Conservation (phyloP, 2,113 vertebrate genomes). For the Telmatochromis brichardi region DNA sequence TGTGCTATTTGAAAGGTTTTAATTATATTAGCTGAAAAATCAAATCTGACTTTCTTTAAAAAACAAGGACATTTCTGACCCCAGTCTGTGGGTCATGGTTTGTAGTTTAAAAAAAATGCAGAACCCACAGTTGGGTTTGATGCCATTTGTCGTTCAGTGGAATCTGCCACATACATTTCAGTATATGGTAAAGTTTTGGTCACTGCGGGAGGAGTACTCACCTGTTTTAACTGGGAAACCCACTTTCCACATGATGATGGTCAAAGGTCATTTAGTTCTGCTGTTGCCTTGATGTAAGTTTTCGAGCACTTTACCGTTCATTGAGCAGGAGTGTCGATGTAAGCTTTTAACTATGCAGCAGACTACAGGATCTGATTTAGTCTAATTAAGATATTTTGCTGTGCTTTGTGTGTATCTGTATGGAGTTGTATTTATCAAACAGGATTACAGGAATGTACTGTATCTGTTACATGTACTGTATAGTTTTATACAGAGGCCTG, state of each 20-base stretch:
- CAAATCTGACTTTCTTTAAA: background rate
- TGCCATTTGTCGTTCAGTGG: background rate
- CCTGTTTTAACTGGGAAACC: background rate
- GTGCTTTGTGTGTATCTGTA: slow-evolving; percentile 7
- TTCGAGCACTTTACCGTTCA: slow-evolving; percentile 52
- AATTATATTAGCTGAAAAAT: background rate
- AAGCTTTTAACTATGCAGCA: slow-evolving; percentile 60
- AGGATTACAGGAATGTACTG: slow-evolving; percentile 17
- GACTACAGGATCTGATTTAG: background rate
- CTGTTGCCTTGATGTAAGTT: slow-evolving; percentile 34
- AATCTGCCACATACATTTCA: background rate
- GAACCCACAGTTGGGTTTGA: background rate
- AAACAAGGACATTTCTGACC: background rate
- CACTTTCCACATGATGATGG: background rate
- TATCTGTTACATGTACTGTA: slow-evolving; percentile 6
- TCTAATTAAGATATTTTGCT: background rate
- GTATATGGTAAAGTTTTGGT: background rate
- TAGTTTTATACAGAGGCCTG: background rate
- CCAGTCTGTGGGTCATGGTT: background rate
- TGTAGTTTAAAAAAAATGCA: background rate
- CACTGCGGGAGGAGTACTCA: background rate
- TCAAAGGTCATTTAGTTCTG: background rate
- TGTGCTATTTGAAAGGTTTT: background rate
- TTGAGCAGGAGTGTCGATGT: slow-evolving; percentile 23
- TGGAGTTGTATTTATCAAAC: background rate